Evolutionary conservation across 1,140 invertebrate species (phyloP).

Genomic region (Hycleus phaleratus): DNA sequence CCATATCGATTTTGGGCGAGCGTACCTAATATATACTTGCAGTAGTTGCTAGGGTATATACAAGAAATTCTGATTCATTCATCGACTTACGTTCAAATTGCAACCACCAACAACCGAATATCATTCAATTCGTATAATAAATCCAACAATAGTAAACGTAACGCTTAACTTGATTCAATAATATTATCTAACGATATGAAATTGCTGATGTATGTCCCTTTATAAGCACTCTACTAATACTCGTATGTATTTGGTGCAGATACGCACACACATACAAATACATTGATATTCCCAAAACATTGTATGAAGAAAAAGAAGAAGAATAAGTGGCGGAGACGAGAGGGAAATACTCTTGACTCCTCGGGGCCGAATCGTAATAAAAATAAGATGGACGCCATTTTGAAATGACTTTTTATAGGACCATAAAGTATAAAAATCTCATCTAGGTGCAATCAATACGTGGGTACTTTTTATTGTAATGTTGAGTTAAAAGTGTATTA

Average conservation of each 20-base stretch:
- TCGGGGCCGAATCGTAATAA: slow-evolving; percentile 12
- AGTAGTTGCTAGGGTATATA: slow-evolving; percentile 37
- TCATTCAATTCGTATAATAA: not conserved
- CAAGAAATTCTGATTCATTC: slow-evolving; percentile 14
- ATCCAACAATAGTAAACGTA: too few species aligned
- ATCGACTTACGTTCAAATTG: slow-evolving; percentile 12
- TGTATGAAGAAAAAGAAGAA: too few species aligned
- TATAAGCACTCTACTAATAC: not conserved
- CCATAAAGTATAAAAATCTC: slow-evolving; percentile 29
- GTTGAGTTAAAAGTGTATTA: slow-evolving; percentile 27
- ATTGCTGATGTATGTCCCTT: slow-evolving; percentile 25
- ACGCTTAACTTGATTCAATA: too few species aligned
- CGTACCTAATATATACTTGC: slow-evolving; percentile 37
- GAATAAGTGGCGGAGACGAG: not conserved
- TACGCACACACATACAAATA: not conserved
- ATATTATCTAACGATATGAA: not conserved
- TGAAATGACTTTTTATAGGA: slow-evolving; percentile 25
- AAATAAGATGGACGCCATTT: slow-evolving; percentile 28
- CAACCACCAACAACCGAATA: slow-evolving; percentile 2
- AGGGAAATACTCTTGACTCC: not conserved
- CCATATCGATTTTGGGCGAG: slow-evolving; percentile 39
- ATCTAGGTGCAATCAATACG: slow-evolving; percentile 25
- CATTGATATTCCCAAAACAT: not conserved
- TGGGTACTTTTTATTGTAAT: slow-evolving; percentile 24
- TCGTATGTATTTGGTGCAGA: not conserved